Conservation (phyloP, 2,113 vertebrate species). For the Beaufortia kweichowensis region DNA sequence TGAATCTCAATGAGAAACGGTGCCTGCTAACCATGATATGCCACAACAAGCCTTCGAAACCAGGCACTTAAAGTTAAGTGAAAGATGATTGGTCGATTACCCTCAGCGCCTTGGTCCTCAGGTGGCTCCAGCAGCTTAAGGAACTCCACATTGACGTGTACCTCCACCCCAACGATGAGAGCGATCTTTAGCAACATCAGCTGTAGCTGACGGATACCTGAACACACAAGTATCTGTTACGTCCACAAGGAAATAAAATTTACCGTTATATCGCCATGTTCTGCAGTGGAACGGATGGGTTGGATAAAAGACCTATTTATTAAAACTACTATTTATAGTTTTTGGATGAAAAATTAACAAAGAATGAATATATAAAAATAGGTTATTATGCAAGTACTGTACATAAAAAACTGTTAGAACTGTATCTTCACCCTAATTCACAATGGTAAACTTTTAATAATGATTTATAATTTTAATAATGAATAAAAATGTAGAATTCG, state of each 20-base stretch:
- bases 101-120: conserved; percentile 83
- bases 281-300: no score
- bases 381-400: no score
- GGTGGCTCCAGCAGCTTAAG: conserved; percentile 86
- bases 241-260: background rate
- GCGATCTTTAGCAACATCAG: conserved; percentile 94
- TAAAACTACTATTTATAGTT: background rate
- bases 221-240: background rate
- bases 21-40: background rate
- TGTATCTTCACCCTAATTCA: no score
- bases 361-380: no score
- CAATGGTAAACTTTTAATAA: no score
- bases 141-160: conserved; percentile 93
- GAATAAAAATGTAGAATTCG: no score
- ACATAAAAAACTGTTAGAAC: no score
- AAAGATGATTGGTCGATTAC: conserved; percentile 64
- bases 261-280: background rate
- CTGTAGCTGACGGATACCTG: conserved; percentile 96
- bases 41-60: background rate
- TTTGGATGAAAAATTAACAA: no score
- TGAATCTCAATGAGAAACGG: background rate
- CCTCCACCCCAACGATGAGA: conserved; percentile 88
- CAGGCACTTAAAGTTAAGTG: background rate
- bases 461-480: no score
- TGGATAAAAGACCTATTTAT: background rate